Evolutionary conservation across 2,888 invertebrate genomes (phyloP), one percentile per base, ranked within the genome.

Genomic region (Saturnia japonica): DNA sequence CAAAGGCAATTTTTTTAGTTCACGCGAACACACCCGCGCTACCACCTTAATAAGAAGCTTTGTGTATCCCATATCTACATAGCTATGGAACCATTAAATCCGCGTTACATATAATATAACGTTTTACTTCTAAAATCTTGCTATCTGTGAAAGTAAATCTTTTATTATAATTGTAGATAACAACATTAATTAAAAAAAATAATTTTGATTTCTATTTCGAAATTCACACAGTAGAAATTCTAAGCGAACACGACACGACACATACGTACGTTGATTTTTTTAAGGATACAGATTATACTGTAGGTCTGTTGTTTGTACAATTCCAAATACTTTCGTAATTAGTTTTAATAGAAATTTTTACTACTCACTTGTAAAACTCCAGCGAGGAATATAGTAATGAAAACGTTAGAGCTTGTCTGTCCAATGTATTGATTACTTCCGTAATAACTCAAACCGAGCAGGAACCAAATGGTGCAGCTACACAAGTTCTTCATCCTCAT

Each of bases 361-460:
- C 14, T 25, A 72, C 73, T 77, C 72, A 88, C 88, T 80, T 88
- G 87, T 67, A 88, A 75, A 0, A 71, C 78, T 34, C 94, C 95
- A 72, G 95, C 94, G 42, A 95, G 85, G 19, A 96, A 95, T 67
- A 97, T 96, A 82, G 97, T 97, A 3, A 96, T 73, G 82, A 97
- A 98, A 62, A 96, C 96, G 80, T 97, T 94, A 0, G 97, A 96
- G n/a, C 96, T 96, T 7, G 97, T 91, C 82, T 96, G 95, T 0
- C 96, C 96, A 68, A 97, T 95, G 82, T 96, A 97, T 84, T 97
- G 96, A 16, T 96, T 96, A 70, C 97, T 95, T 0, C 97, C 97
- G 80, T 97, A 98, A 85, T 96, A 97, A 70, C 96, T 96, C 86
- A 97, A 93, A 1, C 97, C 97, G 43, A 96, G 95, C 0, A 96